phyloP scores from a whole-genome alignment of 2,113 vertebrate species.

The Recurvirostra avosetta region DNA sequence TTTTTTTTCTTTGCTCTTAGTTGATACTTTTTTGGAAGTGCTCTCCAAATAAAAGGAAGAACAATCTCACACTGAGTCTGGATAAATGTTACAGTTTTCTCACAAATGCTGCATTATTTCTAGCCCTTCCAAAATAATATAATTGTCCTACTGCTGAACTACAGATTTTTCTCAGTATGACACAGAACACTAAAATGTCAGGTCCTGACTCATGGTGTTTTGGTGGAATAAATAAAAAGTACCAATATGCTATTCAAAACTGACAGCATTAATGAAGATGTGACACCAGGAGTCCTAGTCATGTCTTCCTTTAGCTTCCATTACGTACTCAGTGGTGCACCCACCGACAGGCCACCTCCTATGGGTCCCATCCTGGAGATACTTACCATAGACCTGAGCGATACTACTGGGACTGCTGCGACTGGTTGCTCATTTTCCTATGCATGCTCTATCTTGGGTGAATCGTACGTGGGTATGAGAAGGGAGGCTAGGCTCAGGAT shows the following conservation, averaged over 20 bases:
- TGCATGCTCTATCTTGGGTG: not conserved
- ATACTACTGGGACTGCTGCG: not conserved
- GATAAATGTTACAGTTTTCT: slow-evolving; percentile 57
- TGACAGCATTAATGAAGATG: slow-evolving; percentile 38
- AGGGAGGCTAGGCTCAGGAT: not conserved
- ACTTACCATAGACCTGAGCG: not conserved
- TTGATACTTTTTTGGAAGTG: slow-evolving; percentile 55
- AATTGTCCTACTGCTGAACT: slow-evolving; percentile 59
- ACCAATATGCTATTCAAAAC: slow-evolving; percentile 58
- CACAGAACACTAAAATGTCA: slow-evolving; percentile 72
- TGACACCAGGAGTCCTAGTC: not conserved
- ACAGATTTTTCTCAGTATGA: slow-evolving; percentile 74
- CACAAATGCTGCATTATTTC: slow-evolving; percentile 61
- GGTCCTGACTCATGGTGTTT: slow-evolving; percentile 72
- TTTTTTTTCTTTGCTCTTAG: slow-evolving; percentile 1
- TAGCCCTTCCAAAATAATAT: slow-evolving; percentile 53
- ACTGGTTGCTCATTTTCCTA: not conserved
- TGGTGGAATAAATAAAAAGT: slow-evolving; percentile 69
- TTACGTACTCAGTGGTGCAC: rapidly evolving
- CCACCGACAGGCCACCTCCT: not conserved
- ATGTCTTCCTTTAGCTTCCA: not conserved
- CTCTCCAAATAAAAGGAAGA: slow-evolving; percentile 52
- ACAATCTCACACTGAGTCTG: slow-evolving; percentile 51
- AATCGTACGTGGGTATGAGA: not conserved
- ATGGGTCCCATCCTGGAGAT: not conserved